These are phyloP conservation scores for Xenopus laevis DNA, from an alignment of 2,113 vertebrate species.

Conservation along the genomic window DNA sequence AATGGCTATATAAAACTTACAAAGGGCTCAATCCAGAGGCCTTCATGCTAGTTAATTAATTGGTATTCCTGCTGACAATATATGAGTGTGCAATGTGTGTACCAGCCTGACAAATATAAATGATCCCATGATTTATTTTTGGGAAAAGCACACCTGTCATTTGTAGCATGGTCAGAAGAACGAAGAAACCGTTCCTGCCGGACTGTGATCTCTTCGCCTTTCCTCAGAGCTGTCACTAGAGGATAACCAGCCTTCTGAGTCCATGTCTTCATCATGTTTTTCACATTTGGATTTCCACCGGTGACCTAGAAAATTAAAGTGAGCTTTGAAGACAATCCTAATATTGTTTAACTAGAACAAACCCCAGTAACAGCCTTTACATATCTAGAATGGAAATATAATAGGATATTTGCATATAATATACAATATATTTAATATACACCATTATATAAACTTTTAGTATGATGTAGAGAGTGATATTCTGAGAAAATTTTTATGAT, in stretches of 20 bases:
- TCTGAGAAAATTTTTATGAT: no score
- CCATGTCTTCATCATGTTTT: slow-evolving; percentile 91
- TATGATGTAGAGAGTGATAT: no score
- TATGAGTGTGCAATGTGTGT: no score
- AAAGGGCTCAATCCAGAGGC: no score
- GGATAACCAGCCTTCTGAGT: slow-evolving; percentile 90
- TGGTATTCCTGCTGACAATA: no score
- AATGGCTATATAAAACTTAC: no score
- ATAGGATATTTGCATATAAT: no score
- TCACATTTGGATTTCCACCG: slow-evolving; percentile 68
- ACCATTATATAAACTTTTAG: no score
- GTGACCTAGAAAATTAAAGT: slow-evolving; percentile 61
- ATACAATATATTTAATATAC: no score
- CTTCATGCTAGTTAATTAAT: no score
- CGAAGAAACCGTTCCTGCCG: slow-evolving; percentile 82
- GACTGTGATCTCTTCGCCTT: slow-evolving; percentile 68
- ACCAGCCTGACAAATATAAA: no score
- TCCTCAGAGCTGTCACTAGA: slow-evolving; percentile 77
- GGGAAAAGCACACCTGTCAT: slow-evolving; percentile 62
- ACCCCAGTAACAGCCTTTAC: neutral
- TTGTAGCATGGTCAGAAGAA: slow-evolving; percentile 56
- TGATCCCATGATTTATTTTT: neutral
- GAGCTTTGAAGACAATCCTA: slow-evolving; percentile 4
- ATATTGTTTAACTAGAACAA: neutral
- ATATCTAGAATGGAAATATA: neutral